These are phyloP conservation scores for Leptinotarsa juncta DNA, from an alignment of 2,888 invertebrate species.

Conservation along the genomic window DNA sequence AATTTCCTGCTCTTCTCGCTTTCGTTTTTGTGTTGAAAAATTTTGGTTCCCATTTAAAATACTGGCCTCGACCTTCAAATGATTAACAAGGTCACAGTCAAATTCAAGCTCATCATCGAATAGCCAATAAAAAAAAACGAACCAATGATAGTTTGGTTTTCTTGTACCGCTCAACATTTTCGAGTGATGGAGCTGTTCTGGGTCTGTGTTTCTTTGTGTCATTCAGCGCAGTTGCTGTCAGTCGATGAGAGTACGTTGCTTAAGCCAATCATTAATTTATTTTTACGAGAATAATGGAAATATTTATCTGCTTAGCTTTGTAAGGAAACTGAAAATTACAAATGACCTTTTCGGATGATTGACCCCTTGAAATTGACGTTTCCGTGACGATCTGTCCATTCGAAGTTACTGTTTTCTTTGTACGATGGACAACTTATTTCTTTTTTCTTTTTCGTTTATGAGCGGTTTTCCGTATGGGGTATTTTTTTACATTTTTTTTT, in stretches of 20 bases:
- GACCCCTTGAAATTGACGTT: background rate
- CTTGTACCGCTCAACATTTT: too few relatives aligned
- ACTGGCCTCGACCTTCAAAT: too few relatives aligned
- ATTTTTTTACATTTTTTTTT: background rate
- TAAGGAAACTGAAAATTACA: constrained; percentile 6
- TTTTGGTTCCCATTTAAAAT: too few relatives aligned
- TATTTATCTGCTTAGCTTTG: constrained; percentile 42
- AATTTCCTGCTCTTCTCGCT: too few relatives aligned
- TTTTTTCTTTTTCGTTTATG: background rate
- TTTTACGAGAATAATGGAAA: constrained; percentile 35
- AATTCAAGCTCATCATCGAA: too few relatives aligned
- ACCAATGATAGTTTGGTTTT: too few relatives aligned
- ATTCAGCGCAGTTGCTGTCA: background rate
- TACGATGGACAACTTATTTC: background rate
- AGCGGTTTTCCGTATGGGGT: background rate
- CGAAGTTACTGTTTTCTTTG: background rate
- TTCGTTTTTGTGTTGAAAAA: too few relatives aligned
- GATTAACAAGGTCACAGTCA: too few relatives aligned
- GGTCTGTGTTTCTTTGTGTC: background rate
- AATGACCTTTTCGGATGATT: background rate
- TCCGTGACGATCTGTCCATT: background rate
- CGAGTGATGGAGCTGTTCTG: too few relatives aligned
- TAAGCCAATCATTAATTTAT: constrained; percentile 33
- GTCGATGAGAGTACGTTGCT: background rate
- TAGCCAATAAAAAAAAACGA: too few relatives aligned